phyloP scores from a whole-genome alignment of 2,888 invertebrate species.

The Dryocosmus kuriphilus region DNA sequence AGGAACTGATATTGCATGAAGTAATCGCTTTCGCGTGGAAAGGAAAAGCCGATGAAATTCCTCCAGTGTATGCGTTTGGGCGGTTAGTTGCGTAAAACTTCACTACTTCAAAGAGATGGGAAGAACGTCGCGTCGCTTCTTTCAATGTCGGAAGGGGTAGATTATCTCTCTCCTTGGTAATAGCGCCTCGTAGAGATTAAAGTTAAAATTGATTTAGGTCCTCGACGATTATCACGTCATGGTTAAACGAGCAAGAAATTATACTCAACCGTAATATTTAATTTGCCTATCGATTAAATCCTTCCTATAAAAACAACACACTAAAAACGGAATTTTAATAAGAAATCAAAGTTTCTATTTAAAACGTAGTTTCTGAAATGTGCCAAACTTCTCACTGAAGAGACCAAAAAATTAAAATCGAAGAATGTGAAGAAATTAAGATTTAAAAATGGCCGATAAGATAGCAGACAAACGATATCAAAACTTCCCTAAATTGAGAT shows the following conservation, averaged over 20 bases:
- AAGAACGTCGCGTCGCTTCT: conserved; percentile 1
- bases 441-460: no score
- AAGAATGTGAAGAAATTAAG: no score
- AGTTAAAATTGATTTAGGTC: not conserved
- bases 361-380: not conserved
- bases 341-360: not conserved
- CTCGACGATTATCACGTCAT: not conserved
- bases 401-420: no score
- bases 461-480: no score
- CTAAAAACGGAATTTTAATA: not conserved
- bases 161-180: conserved; percentile 1
- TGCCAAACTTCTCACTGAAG: no score
- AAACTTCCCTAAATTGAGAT: no score
- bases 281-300: not conserved
- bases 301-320: not conserved
- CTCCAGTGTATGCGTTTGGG: not conserved
- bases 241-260: not conserved
- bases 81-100: not conserved
- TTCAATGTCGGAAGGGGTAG: not conserved
- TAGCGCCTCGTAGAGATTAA: not conserved
- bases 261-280: not conserved
- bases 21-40: not conserved
- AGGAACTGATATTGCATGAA: not conserved
- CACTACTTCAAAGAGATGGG: not conserved
- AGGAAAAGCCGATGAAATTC: not conserved